These are phyloP conservation scores for Epinephelus moara DNA, from an alignment of 2,113 vertebrate species.

Conservation along the genomic window DNA sequence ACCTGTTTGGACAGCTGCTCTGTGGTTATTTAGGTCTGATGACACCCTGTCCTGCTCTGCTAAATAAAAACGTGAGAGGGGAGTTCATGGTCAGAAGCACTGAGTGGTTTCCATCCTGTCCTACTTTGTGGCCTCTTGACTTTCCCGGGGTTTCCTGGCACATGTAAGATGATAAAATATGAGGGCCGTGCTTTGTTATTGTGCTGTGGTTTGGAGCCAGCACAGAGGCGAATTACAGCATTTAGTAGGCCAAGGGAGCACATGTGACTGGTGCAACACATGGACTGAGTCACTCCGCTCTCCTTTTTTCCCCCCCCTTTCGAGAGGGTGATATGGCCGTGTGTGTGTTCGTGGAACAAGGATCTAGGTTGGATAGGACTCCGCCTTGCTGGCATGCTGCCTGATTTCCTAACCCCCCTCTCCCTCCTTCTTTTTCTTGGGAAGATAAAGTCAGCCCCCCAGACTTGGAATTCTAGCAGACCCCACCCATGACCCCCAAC, in stretches of 20 bases:
- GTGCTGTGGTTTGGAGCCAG: constrained; percentile 70
- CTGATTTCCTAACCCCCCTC: constrained; percentile 22
- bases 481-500: constrained; percentile 47
- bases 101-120: constrained; percentile 43
- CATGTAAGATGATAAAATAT: constrained; percentile 61
- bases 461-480: constrained; percentile 52
- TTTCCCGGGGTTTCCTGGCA: constrained; percentile 67
- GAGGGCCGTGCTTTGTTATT: constrained; percentile 71
- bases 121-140: constrained; percentile 54
- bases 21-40: neutral
- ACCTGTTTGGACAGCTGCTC: no score
- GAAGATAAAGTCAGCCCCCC: constrained; percentile 56
- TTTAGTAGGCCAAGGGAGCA: constrained; percentile 78
- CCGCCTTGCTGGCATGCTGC: constrained; percentile 66
- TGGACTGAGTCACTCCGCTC: constrained; percentile 71
- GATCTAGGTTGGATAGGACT: constrained; percentile 57
- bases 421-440: constrained; percentile 42
- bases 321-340: constrained; percentile 50
- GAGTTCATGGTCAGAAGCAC: constrained; percentile 11
- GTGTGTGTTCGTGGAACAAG: constrained; percentile 72
- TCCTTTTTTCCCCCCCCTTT: constrained; percentile 50
- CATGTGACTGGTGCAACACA: constrained; percentile 84
- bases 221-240: constrained; percentile 73
- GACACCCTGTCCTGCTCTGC: neutral
- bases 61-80: neutral